Evolutionary conservation across 2,797 vertebrate species (phyloP).

Genomic region (Eospalax fontanierii): DNA sequence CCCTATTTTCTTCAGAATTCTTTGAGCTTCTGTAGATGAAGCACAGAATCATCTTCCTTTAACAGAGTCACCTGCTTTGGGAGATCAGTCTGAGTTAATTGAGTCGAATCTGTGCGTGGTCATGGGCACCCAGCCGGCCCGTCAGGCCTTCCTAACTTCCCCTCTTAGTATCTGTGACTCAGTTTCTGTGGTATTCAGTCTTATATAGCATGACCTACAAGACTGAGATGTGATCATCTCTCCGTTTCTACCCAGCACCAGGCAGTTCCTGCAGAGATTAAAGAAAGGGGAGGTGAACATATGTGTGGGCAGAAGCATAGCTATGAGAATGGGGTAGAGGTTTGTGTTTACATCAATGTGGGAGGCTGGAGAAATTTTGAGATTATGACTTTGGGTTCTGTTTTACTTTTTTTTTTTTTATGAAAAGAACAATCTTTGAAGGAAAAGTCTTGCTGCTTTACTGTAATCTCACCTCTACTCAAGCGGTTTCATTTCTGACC

Average conservation of each 20-base stretch:
- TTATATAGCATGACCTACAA: neutral
- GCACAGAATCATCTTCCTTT: neutral
- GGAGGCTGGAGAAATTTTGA: constrained; percentile 70
- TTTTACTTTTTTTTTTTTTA: constrained; percentile 50
- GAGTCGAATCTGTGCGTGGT: neutral
- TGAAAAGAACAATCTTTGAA: constrained; percentile 86
- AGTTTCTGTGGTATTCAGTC: neutral
- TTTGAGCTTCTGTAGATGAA: neutral
- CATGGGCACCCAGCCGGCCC: accelerated
- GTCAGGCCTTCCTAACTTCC: neutral
- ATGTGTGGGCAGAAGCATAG: neutral
- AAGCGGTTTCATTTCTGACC: constrained; percentile 86
- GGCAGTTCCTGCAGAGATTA: neutral
- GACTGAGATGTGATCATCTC: neutral
- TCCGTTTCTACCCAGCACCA: neutral
- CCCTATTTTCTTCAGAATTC: neutral
- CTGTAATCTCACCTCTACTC: constrained; percentile 84
- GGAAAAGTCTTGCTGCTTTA: constrained; percentile 83
- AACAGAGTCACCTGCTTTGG: accelerated
- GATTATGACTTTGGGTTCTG: constrained; percentile 82
- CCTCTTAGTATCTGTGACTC: neutral
- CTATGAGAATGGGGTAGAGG: neutral
- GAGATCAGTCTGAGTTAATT: neutral
- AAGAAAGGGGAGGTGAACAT: neutral
- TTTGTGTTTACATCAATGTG: constrained; percentile 41